Evolutionary conservation across 2,888 invertebrate genomes (phyloP).

Genomic region (Aleiodes alternator): DNA sequence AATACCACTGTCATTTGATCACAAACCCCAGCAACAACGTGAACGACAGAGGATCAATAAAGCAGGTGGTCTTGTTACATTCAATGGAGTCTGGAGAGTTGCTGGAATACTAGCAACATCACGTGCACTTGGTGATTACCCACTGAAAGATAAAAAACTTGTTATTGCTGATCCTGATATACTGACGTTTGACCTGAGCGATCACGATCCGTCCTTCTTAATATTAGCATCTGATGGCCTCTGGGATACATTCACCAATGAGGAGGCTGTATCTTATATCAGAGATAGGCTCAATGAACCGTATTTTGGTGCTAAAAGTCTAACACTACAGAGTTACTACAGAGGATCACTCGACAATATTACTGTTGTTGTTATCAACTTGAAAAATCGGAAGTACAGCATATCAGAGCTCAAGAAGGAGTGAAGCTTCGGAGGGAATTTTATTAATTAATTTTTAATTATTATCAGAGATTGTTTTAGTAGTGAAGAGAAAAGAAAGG

Average conservation of each 20-base stretch:
- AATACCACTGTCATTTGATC: slow-evolving; percentile 95
- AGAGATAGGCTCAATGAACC: slow-evolving; percentile 90
- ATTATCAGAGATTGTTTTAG: neutral
- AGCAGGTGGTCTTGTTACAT: slow-evolving; percentile 96
- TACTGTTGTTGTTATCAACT: slow-evolving; percentile 93
- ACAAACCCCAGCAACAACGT: slow-evolving; percentile 96
- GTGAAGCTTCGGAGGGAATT: neutral
- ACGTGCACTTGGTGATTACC: slow-evolving; percentile 95
- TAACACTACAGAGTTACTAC: slow-evolving; percentile 93
- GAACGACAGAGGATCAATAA: slow-evolving; percentile 95
- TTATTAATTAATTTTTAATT: neutral
- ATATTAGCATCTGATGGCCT: slow-evolving; percentile 96
- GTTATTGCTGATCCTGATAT: slow-evolving; percentile 98
- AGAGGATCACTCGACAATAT: slow-evolving; percentile 97
- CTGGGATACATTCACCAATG: slow-evolving; percentile 97
- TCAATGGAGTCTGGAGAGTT: slow-evolving; percentile 97
- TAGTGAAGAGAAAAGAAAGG: too few relatives aligned
- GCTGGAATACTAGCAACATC: slow-evolving; percentile 96
- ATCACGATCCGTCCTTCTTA: slow-evolving; percentile 92
- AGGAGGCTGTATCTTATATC: slow-evolving; percentile 93
- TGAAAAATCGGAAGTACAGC: slow-evolving; percentile 77
- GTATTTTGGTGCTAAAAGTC: slow-evolving; percentile 92
- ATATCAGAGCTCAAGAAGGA: slow-evolving; percentile 57
- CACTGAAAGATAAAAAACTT: slow-evolving; percentile 93
- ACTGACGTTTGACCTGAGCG: slow-evolving; percentile 90